Conservation (phyloP, 2,888 invertebrate genomes). For the Tipula helvola region DNA sequence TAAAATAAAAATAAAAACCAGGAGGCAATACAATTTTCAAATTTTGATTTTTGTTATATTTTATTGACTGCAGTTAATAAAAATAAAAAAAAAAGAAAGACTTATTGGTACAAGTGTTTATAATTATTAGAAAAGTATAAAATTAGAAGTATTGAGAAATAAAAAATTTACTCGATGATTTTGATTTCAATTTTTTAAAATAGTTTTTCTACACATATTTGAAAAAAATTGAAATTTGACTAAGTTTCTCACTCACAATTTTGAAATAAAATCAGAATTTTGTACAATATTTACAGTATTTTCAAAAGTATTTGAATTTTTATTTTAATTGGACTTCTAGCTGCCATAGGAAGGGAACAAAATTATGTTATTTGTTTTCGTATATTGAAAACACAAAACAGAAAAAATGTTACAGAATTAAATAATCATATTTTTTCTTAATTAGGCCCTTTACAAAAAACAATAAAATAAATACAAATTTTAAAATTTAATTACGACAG, state of each 20-base stretch:
- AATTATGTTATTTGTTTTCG: not conserved
- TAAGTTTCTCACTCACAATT: not conserved
- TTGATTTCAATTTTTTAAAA: not conserved
- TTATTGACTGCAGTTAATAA: not conserved
- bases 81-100: not conserved
- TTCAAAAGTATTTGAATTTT: not conserved
- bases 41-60: not conserved
- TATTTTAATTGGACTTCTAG: slow-evolving; percentile 6
- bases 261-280: not conserved
- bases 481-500: not conserved
- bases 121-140: not conserved
- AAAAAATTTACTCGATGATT: not conserved
- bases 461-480: not conserved
- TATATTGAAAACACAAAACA: not conserved
- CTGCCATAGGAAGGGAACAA: slow-evolving; percentile 8
- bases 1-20: not conserved
- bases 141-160: not conserved
- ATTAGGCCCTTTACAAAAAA: not conserved
- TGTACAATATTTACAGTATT: not conserved
- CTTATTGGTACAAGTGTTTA: not conserved
- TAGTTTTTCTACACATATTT: not conserved
- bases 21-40: not conserved
- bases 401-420: not conserved
- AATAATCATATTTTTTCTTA: not conserved
- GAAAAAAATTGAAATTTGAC: not conserved